These are phyloP conservation scores for Thermophis baileyi DNA, from an alignment of 2,113 vertebrate species.

Conservation along the genomic window DNA sequence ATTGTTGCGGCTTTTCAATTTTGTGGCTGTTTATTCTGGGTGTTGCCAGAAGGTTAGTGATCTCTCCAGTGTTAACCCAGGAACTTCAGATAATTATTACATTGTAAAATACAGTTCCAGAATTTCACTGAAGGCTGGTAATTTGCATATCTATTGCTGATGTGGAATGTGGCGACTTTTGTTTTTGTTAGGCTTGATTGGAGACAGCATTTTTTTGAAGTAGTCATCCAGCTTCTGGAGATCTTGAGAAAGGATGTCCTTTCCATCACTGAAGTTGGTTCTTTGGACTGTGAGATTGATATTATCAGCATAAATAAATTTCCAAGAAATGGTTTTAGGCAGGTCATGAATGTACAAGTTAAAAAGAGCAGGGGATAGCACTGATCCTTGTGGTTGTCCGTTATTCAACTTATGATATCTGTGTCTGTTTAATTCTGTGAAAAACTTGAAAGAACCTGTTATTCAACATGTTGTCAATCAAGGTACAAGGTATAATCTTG, in stretches of 20 bases:
- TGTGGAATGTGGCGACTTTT: neutral
- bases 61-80: neutral
- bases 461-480: neutral
- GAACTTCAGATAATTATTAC: neutral
- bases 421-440: neutral
- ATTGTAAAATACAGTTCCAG: neutral
- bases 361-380: neutral
- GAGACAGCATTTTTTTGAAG: neutral
- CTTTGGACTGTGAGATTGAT: neutral
- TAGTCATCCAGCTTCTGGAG: neutral
- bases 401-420: neutral
- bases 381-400: neutral
- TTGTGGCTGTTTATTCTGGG: neutral
- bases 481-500: neutral
- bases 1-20: neutral
- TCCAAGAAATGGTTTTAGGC: neutral
- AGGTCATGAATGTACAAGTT: neutral
- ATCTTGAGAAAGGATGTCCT: neutral
- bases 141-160: neutral
- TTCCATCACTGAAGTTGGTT: neutral
- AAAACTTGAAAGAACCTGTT: neutral
- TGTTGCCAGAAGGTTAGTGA: neutral
- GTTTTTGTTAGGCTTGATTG: neutral
- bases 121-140: neutral
- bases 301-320: neutral